Conservation (phyloP, 1,140 invertebrate species). For the Scaptomyza hsui region DNA sequence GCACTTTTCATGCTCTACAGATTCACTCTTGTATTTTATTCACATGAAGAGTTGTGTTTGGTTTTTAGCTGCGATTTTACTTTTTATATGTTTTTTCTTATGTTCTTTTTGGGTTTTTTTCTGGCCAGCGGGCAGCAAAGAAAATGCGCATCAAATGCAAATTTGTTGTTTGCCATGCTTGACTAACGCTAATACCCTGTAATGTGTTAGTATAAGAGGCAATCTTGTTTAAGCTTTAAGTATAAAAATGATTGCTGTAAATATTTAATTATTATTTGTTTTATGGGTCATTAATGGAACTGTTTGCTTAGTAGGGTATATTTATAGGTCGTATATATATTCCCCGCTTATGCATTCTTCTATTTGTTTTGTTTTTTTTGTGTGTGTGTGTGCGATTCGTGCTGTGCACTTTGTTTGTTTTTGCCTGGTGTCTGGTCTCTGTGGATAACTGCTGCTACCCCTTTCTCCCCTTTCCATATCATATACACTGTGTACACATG, state of each 20-base stretch:
- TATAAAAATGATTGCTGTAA: not conserved
- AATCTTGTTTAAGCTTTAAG: not conserved
- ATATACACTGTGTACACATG: slow-evolving; percentile 19
- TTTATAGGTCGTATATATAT: not conserved
- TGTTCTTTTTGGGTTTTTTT: slow-evolving; percentile 4
- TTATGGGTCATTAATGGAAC: no score
- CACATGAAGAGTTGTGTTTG: slow-evolving; percentile 30
- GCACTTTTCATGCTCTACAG: slow-evolving; percentile 17
- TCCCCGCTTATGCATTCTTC: not conserved
- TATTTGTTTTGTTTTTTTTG: slow-evolving; percentile 9
- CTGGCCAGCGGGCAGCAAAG: slow-evolving; percentile 15
- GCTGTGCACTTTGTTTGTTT: slow-evolving; percentile 46
- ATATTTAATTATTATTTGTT: no score
- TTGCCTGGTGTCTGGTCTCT: slow-evolving; percentile 28
- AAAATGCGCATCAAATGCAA: slow-evolving; percentile 67
- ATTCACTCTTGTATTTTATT: slow-evolving; percentile 19
- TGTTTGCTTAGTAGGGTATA: slow-evolving; percentile 17
- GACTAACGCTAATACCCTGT: slow-evolving; percentile 2
- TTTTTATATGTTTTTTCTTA: slow-evolving; percentile 12
- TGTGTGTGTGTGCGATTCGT: slow-evolving; percentile 9
- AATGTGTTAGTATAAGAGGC: not conserved
- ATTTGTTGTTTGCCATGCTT: slow-evolving; percentile 46
- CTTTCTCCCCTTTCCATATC: slow-evolving; percentile 10
- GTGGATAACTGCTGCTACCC: slow-evolving; percentile 50
- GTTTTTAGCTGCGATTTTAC: slow-evolving; percentile 3